A percentile compares a stretch with the other conserved stretches of the same genome.
phyloP scores from a whole-genome alignment of 2,797 vertebrate genomes.

The Sarcoramphus papa region DNA sequence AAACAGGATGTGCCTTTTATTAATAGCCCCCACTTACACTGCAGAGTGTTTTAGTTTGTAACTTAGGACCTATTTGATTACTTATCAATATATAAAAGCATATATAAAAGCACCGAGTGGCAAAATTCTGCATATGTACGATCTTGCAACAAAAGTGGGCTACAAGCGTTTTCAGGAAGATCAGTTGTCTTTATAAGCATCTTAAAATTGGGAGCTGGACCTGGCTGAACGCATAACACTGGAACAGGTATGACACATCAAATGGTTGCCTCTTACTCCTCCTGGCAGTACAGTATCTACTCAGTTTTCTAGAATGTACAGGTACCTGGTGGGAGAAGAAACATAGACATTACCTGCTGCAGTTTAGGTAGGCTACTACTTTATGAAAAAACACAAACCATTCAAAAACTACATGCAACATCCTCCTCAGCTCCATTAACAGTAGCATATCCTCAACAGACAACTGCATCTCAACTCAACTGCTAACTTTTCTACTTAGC shows the following conservation, averaged over 20 bases:
- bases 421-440: neutral
- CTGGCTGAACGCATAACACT: fast-evolving
- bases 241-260: neutral
- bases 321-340: neutral
- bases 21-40: neutral
- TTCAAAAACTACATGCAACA: neutral
- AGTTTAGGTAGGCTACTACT: neutral
- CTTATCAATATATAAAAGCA: neutral
- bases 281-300: neutral
- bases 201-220: neutral
- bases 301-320: neutral
- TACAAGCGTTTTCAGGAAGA: neutral
- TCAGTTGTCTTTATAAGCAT: neutral
- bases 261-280: neutral
- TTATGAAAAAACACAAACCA: neutral
- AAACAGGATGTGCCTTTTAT: neutral
- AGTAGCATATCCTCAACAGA: neutral
- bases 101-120: neutral
- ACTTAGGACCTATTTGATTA: neutral
- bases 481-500: neutral
- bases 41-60: neutral
- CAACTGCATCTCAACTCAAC: neutral
- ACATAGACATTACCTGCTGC: neutral
- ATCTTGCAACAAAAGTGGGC: neutral
- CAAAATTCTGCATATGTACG: neutral